Conservation (phyloP, 2,797 vertebrate genomes). For the Octomys mimax region DNA sequence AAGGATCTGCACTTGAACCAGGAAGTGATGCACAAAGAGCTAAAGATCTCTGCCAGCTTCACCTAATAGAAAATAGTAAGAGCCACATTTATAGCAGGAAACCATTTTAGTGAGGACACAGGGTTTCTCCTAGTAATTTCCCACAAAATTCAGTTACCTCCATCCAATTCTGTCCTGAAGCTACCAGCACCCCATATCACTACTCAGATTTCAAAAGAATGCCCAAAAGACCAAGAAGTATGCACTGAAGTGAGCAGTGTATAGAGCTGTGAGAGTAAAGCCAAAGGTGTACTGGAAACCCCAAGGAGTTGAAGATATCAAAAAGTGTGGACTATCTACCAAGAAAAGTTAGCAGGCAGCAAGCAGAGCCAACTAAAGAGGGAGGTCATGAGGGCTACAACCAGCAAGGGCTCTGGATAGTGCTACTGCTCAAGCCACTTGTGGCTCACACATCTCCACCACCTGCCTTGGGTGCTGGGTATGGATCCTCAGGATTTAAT, state of each 20-base stretch:
- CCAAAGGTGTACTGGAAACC: neutral
- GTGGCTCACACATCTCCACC: neutral
- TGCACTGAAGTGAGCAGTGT: neutral
- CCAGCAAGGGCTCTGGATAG: neutral
- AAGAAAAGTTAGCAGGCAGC: neutral
- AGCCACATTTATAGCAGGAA: no score
- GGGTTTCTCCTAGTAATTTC: no score
- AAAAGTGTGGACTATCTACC: neutral
- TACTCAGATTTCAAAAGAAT: neutral
- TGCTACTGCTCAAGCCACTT: neutral
- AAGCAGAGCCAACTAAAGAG: neutral
- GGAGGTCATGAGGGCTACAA: neutral
- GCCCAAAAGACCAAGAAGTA: neutral
- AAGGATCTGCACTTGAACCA: no score
- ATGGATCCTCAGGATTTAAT: neutral
- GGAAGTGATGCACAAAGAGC: no score
- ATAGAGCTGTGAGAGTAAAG: neutral
- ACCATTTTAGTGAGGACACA: no score
- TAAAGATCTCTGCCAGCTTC: no score
- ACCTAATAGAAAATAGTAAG: no score
- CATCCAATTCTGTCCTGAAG: no score
- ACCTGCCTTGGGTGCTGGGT: neutral
- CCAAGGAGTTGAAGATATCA: neutral
- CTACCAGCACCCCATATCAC: no score
- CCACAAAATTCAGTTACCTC: no score